Conservation (phyloP, 2,113 vertebrate genomes). For the Corvus cornix region DNA sequence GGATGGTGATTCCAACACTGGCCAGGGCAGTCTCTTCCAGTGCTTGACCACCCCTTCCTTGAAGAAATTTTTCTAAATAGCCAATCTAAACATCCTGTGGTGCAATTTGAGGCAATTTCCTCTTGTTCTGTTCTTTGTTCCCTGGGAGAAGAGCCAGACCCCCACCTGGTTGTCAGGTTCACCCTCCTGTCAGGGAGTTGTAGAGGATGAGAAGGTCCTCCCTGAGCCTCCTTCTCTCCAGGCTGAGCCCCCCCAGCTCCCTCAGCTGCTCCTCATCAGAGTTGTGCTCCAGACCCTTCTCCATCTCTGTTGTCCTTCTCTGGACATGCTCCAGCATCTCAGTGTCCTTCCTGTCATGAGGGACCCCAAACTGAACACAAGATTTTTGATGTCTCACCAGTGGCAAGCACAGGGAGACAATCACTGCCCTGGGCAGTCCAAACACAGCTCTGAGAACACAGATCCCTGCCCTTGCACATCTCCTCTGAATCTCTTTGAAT, state of each 20-base stretch:
- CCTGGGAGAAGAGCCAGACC: not conserved
- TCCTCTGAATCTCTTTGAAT: not conserved
- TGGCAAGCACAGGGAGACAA: not conserved
- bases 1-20: not conserved
- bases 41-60: not conserved
- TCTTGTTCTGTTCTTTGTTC: not conserved
- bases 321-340: not conserved
- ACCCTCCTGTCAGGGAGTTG: not conserved
- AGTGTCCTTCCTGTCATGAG: not conserved
- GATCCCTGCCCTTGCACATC: not conserved
- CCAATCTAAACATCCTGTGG: not conserved
- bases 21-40: not conserved
- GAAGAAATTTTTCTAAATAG: not conserved
- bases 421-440: not conserved
- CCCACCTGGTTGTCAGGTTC: not conserved
- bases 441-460: not conserved
- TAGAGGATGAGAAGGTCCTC: not conserved
- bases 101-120: not conserved
- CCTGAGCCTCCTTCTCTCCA: not conserved
- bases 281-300: not conserved
- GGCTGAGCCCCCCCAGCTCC: not conserved
- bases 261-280: not conserved
- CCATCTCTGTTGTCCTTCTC: not conserved
- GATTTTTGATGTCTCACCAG: not conserved
- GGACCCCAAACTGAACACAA: not conserved